phyloP scores from a whole-genome alignment of 2,113 vertebrate genomes.

The Vanacampus margaritifer region DNA sequence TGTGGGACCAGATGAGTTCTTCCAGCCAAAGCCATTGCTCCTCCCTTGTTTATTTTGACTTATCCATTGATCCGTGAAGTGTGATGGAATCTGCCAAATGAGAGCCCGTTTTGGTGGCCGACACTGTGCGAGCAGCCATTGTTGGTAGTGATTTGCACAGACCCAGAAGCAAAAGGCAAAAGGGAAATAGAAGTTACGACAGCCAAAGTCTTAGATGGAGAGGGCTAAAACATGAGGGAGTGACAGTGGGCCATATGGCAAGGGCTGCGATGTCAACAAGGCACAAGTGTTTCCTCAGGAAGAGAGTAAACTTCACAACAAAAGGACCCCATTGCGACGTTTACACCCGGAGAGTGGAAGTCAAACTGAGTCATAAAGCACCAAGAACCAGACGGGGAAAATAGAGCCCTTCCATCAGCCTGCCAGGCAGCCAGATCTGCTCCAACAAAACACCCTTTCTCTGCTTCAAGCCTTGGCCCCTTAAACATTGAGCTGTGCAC shows the following conservation, averaged over 20 bases:
- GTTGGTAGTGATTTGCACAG: constrained; percentile 31
- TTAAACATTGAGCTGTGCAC: constrained; percentile 47
- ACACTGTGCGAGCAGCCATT: constrained; percentile 43
- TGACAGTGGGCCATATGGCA: constrained; percentile 40
- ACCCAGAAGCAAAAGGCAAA: constrained; percentile 42
- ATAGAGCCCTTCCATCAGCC: constrained; percentile 50
- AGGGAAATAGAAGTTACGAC: constrained; percentile 16
- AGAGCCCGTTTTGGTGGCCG: constrained; percentile 28
- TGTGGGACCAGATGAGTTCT: constrained; percentile 49
- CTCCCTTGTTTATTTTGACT: constrained; percentile 42
- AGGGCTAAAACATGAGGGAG: constrained; percentile 12
- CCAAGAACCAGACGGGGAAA: constrained; percentile 35
- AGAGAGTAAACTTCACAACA: constrained; percentile 67
- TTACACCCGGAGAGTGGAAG: constrained; percentile 60
- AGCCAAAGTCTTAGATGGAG: constrained; percentile 13
- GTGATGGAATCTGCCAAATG: constrained; percentile 61
- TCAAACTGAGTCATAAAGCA: constrained; percentile 64
- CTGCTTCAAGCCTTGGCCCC: constrained; percentile 51
- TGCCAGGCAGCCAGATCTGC: constrained; percentile 50
- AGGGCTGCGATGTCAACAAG: constrained; percentile 63
- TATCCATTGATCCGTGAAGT: constrained; percentile 56
- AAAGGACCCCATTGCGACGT: constrained; percentile 57
- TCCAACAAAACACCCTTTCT: constrained; percentile 70
- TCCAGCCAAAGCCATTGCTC: constrained; percentile 22
- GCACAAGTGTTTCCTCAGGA: constrained; percentile 51